Conservation (phyloP, 2,888 invertebrate genomes). For the Pterostichus madidus region DNA sequence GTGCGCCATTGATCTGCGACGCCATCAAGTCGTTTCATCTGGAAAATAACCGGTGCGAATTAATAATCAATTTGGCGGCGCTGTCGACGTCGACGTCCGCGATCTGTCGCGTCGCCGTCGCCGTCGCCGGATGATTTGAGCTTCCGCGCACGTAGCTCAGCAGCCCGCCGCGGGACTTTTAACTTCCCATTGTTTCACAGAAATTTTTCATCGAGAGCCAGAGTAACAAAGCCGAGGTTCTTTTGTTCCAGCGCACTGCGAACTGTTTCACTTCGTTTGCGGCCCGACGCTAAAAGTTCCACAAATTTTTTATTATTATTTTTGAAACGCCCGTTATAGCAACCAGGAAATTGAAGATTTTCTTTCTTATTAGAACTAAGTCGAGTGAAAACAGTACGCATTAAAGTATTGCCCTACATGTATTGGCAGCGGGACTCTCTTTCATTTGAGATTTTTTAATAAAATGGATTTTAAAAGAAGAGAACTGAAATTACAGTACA, state of each 20-base stretch:
- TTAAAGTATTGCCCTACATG: conserved; percentile 10
- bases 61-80: conserved; percentile 25
- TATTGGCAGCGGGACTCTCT: too few species aligned
- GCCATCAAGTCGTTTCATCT: conserved; percentile 1
- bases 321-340: conserved; percentile 24
- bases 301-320: conserved; percentile 22
- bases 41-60: conserved; percentile 15
- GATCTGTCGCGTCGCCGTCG: conserved; percentile 2
- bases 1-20: too few species aligned
- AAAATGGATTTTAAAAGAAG: too few species aligned
- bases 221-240: conserved; percentile 29
- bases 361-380: conserved; percentile 24
- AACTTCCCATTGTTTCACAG: conserved; percentile 39
- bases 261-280: conserved; percentile 17
- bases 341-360: conserved; percentile 29
- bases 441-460: too few species aligned
- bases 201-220: conserved; percentile 29
- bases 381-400: conserved; percentile 23
- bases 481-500: too few species aligned
- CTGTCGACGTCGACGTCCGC: background rate
- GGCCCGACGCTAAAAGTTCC: conserved; percentile 17
- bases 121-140: conserved; percentile 19
- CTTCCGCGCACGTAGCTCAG: conserved; percentile 32
- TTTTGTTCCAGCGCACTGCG: conserved; percentile 18
- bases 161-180: conserved; percentile 12